phyloP scores from a whole-genome alignment of 2,888 invertebrate genomes.

The Dendrolimus houi region DNA sequence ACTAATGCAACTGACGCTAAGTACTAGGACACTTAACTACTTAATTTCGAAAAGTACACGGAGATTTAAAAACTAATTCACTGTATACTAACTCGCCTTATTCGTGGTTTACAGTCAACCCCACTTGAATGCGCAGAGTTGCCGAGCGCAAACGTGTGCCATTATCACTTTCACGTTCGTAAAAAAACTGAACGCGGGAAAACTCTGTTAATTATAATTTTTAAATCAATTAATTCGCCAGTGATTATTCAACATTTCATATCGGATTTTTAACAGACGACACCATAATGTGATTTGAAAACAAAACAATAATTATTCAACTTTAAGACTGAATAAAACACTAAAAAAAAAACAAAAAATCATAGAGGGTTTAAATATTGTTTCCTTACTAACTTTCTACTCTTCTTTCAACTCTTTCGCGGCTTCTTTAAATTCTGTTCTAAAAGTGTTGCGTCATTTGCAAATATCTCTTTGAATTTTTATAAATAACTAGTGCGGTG shows the following conservation, averaged over 20 bases:
- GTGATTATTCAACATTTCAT: slow-evolving; percentile 1
- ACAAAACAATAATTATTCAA: slow-evolving; percentile 9
- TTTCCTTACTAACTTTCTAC: slow-evolving; percentile 34
- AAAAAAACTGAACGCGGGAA: slow-evolving; percentile 47
- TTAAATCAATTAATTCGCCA: slow-evolving; percentile 9
- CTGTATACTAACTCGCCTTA: too few relatives aligned
- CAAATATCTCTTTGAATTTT: too few relatives aligned
- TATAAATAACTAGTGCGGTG: too few relatives aligned
- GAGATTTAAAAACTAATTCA: too few relatives aligned
- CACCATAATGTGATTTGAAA: slow-evolving; percentile 47
- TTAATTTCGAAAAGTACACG: too few relatives aligned
- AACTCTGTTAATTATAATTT: slow-evolving; percentile 10
- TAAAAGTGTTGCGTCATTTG: background rate
- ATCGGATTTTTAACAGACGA: slow-evolving; percentile 41
- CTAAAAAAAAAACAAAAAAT: slow-evolving; percentile 22
- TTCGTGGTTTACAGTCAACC: slow-evolving; percentile 11
- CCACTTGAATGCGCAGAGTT: slow-evolving; percentile 44
- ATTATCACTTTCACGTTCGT: slow-evolving; percentile 55
- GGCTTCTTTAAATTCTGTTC: slow-evolving; percentile 13
- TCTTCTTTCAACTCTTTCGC: slow-evolving; percentile 29
- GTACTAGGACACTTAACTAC: too few relatives aligned
- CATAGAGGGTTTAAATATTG: slow-evolving; percentile 16
- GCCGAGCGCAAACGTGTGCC: slow-evolving; percentile 54
- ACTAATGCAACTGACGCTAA: too few relatives aligned
- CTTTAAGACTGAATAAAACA: slow-evolving; percentile 6